Evolutionary conservation across 2,797 vertebrate genomes (phyloP), one percentile per base, ranked within the genome.

Genomic region (Sparidentex hasta): DNA sequence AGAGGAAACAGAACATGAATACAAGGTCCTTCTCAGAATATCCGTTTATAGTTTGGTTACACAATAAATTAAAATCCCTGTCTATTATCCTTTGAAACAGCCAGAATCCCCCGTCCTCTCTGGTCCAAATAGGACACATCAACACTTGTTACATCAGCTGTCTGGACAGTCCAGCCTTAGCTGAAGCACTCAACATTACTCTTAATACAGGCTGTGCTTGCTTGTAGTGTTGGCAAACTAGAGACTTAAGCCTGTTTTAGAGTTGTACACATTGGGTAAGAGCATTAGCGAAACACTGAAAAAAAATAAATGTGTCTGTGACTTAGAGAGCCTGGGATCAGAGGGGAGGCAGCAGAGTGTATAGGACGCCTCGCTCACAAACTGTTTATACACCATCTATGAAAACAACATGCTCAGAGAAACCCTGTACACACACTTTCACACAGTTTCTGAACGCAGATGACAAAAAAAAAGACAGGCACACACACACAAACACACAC

Each of bases 261-360:
- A 68, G 27, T 71, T 75, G 62, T 66, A 81, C 64, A 71, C 44
- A 67, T 1, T 47, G 55, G 65, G 50, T 83, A 74, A 87, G 82
- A 85, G 74, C 74, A 87, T 87, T 79, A 85, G 69, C 67, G 44
- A 59, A 77, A 75, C 71, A 59, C 14, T 50, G 51, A 74, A 74
- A 74, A 74, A 74, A 71, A 73, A 11, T 57, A 69, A 81, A 80
- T 11, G n/a, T 38, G 44, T 65, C 14, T 47, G 33, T 16, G 48
- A 73, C 71, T 81, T 29, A 38, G 14, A 78, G 27, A 61, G 33
- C 14, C 29, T 0, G 43, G 70, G 44, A 78, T 81, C 43, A 55
- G 65, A 50, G 69, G 16, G 27, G 33, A 59, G 55, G 48, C 43
- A 57, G 58, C 58, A 58, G 21, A 38, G 11, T 48, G 41, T 63